Evolutionary conservation across 2,888 invertebrate species (phyloP).

Genomic region (Melieria omissa): DNA sequence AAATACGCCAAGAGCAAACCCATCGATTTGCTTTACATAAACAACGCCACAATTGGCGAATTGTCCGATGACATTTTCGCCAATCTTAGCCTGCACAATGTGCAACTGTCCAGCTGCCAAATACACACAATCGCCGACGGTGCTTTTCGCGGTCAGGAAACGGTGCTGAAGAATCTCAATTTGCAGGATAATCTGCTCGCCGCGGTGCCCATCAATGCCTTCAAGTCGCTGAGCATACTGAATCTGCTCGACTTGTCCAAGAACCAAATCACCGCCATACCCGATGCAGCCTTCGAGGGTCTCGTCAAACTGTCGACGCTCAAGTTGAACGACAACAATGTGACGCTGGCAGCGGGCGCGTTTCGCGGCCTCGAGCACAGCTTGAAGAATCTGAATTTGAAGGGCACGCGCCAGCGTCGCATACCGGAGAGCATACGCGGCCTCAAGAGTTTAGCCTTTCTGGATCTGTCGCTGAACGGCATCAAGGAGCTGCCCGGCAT

Average conservation of each 20-base stretch:
- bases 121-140: slow-evolving; percentile 77
- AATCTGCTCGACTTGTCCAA: slow-evolving; percentile 86
- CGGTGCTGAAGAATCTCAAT: slow-evolving; percentile 83
- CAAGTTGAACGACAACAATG: slow-evolving; percentile 88
- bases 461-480: slow-evolving; percentile 90
- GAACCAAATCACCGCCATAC: slow-evolving; percentile 79
- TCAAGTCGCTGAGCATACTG: slow-evolving; percentile 76
- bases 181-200: slow-evolving; percentile 84
- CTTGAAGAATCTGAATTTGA: slow-evolving; percentile 88
- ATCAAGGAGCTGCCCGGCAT: slow-evolving; percentile 82
- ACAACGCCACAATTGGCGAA: slow-evolving; percentile 82
- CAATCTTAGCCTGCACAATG: slow-evolving; percentile 80
- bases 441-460: slow-evolving; percentile 82
- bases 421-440: slow-evolving; percentile 84
- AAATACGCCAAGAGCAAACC: slow-evolving; percentile 75
- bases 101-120: slow-evolving; percentile 86
- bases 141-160: slow-evolving; percentile 87
- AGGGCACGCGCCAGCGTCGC: slow-evolving; percentile 83
- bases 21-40: slow-evolving; percentile 87
- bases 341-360: slow-evolving; percentile 77
- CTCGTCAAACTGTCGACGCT: slow-evolving; percentile 80
- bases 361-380: slow-evolving; percentile 83
- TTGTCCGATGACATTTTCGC: slow-evolving; percentile 76
- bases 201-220: slow-evolving; percentile 80
- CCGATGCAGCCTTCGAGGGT: slow-evolving; percentile 80